phyloP scores from a whole-genome alignment of 2,113 vertebrate species.

The Podarcis raffonei region DNA sequence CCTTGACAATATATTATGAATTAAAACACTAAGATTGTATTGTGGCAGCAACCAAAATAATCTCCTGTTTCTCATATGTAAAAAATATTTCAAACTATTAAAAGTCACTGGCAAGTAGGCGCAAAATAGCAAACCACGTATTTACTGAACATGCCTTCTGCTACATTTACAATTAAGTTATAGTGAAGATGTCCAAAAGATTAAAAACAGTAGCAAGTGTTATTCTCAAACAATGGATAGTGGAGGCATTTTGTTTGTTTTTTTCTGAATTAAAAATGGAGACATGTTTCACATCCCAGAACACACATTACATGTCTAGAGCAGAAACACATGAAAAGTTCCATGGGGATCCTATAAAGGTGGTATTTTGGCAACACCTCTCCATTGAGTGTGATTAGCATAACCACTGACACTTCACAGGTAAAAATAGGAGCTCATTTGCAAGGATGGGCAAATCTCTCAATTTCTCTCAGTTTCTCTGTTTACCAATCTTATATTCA shows the following conservation, averaged over 20 bases:
- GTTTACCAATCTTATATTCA: too few species aligned
- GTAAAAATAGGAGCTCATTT: not conserved
- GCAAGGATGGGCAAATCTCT: too few species aligned
- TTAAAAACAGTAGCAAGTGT: not conserved
- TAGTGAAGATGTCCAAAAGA: not conserved
- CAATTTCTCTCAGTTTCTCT: too few species aligned
- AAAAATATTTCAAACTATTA: constrained; percentile 47
- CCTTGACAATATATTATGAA: constrained; percentile 67
- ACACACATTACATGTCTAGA: not conserved
- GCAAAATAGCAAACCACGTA: constrained; percentile 35
- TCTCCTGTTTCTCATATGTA: constrained; percentile 63
- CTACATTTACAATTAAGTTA: fast-evolving
- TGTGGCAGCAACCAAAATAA: constrained; percentile 38
- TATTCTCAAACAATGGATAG: not conserved
- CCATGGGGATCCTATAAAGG: not conserved
- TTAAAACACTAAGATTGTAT: constrained; percentile 59
- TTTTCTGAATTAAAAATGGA: not conserved
- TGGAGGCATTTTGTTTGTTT: not conserved
- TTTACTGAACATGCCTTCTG: not conserved
- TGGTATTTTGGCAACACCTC: not conserved
- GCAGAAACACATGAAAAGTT: not conserved
- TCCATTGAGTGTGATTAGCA: not conserved
- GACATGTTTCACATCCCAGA: not conserved
- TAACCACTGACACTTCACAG: not conserved
- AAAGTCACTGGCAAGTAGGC: constrained; percentile 50